Evolutionary conservation across 1,140 invertebrate species (phyloP).

Genomic region (Uloborus diversus): DNA sequence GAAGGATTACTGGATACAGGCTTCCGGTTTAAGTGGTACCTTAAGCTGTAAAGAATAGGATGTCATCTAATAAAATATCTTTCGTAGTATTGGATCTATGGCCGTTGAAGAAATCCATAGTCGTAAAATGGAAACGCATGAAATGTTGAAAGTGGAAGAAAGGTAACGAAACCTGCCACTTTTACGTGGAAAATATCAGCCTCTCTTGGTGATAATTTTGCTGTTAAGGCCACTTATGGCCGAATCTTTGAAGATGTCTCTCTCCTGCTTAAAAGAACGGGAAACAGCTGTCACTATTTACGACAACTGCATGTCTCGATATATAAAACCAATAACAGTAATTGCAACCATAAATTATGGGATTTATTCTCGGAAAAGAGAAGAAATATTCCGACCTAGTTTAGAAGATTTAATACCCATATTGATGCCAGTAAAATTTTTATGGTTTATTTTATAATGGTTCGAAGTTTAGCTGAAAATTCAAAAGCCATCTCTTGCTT

Average conservation of each 20-base stretch:
- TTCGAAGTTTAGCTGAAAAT: too few relatives aligned
- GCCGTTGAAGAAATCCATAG: slow-evolving; percentile 18
- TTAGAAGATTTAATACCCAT: too few relatives aligned
- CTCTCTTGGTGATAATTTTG: slow-evolving; percentile 26
- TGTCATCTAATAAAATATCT: slow-evolving; percentile 38
- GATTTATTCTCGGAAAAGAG: background rate
- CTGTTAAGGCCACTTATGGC: slow-evolving; percentile 41
- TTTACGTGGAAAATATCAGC: slow-evolving; percentile 22
- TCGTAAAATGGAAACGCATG: slow-evolving; percentile 38
- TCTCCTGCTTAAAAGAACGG: slow-evolving; percentile 36
- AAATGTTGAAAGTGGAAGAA: slow-evolving; percentile 15
- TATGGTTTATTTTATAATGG: too few relatives aligned
- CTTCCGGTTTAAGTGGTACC: slow-evolving; percentile 6
- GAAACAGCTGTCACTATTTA: slow-evolving; percentile 40
- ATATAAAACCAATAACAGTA: slow-evolving; percentile 35
- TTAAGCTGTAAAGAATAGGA: slow-evolving; percentile 27
- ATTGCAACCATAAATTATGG: slow-evolving; percentile 33
- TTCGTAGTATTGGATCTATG: background rate
- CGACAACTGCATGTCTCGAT: slow-evolving; percentile 4
- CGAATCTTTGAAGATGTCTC: slow-evolving; percentile 26
- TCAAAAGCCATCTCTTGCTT: too few relatives aligned
- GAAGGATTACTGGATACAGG: slow-evolving; percentile 10
- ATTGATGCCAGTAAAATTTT: too few relatives aligned
- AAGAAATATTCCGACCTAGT: background rate
- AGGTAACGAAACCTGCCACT: slow-evolving; percentile 15